A percentile compares a stretch with the other conserved stretches of the same genome.
Conservation (phyloP, 2,113 vertebrate species). For the Noctilio leporinus region DNA sequence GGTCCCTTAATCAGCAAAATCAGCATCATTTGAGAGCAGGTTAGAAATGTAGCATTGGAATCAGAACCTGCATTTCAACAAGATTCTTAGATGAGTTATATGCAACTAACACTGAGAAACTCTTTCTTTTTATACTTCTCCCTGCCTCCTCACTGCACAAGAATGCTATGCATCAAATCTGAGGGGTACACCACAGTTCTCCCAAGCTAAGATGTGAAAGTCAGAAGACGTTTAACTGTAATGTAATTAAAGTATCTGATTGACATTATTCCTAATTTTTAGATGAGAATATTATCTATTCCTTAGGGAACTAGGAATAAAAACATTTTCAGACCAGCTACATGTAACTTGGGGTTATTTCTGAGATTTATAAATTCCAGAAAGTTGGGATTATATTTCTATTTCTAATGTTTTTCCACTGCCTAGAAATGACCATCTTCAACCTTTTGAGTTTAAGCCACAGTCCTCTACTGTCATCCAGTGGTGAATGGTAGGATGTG, state of each 20-base stretch:
- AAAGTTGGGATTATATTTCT: background rate
- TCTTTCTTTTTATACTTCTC: background rate
- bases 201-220: background rate
- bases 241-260: background rate
- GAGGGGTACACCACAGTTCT: background rate
- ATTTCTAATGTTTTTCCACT: background rate
- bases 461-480: slow-evolving; percentile 51
- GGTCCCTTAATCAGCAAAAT: background rate
- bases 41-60: background rate
- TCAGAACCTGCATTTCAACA: background rate
- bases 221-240: background rate
- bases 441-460: background rate
- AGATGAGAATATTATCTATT: background rate
- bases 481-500: background rate
- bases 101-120: background rate
- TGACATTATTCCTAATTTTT: background rate
- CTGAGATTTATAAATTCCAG: background rate
- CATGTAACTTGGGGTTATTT: background rate
- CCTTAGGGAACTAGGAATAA: background rate
- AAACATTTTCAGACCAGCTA: background rate
- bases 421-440: background rate
- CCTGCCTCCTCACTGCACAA: background rate
- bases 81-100: background rate
- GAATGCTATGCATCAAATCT: background rate
- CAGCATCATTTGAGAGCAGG: background rate